Evolutionary conservation across 1,140 invertebrate genomes (phyloP).

Genomic region (Dolichoris vasculosae): DNA sequence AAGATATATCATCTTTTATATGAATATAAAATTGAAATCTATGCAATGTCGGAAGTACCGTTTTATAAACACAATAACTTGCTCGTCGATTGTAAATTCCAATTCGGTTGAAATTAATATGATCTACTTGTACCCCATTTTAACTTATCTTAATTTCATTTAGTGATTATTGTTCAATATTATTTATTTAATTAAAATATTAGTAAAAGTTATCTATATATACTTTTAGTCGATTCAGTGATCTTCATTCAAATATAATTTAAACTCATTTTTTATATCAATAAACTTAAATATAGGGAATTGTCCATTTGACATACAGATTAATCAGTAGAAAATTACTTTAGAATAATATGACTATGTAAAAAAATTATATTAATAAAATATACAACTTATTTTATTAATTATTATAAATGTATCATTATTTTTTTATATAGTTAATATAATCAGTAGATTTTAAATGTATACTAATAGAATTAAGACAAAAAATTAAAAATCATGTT

Average conservation of each 20-base stretch:
- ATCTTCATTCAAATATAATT: not conserved
- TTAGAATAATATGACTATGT: too few relatives aligned
- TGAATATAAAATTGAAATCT: constrained; percentile 35
- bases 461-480: too few relatives aligned
- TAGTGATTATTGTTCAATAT: not conserved
- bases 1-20: not conserved
- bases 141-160: not conserved
- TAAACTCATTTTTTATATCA: not conserved
- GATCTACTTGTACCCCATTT: not conserved
- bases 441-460: too few relatives aligned
- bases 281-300: too few relatives aligned
- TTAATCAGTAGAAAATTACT: too few relatives aligned
- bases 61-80: not conserved
- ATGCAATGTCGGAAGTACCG: not conserved
- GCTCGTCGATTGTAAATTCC: not conserved
- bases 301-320: too few relatives aligned
- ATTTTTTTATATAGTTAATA: too few relatives aligned
- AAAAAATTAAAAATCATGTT: too few relatives aligned
- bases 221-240: not conserved
- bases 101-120: not conserved
- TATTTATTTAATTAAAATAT: not conserved
- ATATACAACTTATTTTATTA: too few relatives aligned
- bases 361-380: too few relatives aligned
- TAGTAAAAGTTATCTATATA: not conserved
- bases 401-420: too few relatives aligned